Base-by-base conservation (phyloP, 2,888 invertebrate species). In the Chymomyza fuscimana region DNA sequence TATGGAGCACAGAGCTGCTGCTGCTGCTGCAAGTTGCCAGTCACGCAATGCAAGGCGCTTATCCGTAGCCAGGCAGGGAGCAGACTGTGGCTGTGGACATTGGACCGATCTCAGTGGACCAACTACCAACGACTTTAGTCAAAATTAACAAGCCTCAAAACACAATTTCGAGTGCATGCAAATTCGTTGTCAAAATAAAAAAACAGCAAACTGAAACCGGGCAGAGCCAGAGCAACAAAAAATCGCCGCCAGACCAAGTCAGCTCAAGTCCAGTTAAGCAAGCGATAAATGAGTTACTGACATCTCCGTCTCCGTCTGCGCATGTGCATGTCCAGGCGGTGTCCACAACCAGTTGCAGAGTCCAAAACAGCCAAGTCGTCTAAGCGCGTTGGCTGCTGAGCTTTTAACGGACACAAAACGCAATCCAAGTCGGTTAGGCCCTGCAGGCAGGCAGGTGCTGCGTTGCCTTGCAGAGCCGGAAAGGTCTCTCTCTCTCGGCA, bases 141-240 rank as follows among this genome's bases (percentile, higher is more conserved):
- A 87, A 89, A 87, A 81, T 82, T 87, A 90, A 90, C 90, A 90
- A 90, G 89, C 66, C 82, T 82, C 87, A 80, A 87, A 89, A 89
- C 90, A 90, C 89, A 90, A 86, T 86, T 89, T 86, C 79, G 79
- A 87, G 73, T 82, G 88, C 90, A 90, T 90, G 90, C 90, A 89
- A 90, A 90, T 89, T 89, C 89, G 89, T 87, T 90, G 90, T 90
- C 85, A 73, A 88, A 89, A 82, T 82, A 78, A 73, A 52, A 74
- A 74, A 46, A 68, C 50, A 69, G 65, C 19, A 73, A 70, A 60
- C 77, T 66, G 56, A 82, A 73, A 67, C 69, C 50, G 51, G 72
- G 40, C 40, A 64, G 32, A 32, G 32, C 32, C 12, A 64, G 63
- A 36, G 22, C 70, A 76, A 73, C 52, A 59, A 68, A 59, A 68